Percentiles rank a stretch among this genome's conserved stretches.
Evolutionary conservation across 2,888 invertebrate species (phyloP).

Genomic region (Andrena minutula): DNA sequence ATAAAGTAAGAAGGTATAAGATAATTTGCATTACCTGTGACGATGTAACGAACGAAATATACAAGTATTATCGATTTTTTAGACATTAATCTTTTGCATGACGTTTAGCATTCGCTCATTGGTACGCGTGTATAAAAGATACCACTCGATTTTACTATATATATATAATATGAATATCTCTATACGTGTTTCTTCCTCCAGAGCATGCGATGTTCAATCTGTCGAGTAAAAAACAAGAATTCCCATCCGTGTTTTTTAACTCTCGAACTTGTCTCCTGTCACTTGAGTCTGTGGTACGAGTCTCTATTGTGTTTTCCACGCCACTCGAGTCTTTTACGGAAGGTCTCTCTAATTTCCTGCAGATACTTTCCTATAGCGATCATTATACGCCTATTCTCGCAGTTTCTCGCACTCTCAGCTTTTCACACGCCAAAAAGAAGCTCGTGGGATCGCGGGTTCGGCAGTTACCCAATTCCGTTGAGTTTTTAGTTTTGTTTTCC

Average conservation of each 20-base stretch:
- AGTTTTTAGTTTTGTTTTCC: too few species aligned
- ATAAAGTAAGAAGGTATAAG: conserved; percentile 11
- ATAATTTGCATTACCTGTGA: conserved; percentile 33
- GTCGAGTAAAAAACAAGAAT: conserved; percentile 45
- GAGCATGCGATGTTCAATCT: conserved; percentile 67
- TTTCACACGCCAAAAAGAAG: conserved; percentile 5
- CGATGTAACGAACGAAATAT: background rate
- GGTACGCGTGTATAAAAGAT: conserved; percentile 50
- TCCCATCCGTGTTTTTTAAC: conserved; percentile 41
- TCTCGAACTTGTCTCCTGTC: conserved; percentile 29
- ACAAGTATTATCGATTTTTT: conserved; percentile 36
- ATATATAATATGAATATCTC: conserved; percentile 30
- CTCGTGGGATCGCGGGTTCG: background rate
- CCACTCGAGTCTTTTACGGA: conserved; percentile 27
- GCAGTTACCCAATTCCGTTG: background rate
- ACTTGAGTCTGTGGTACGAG: conserved; percentile 31
- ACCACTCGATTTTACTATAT: conserved; percentile 42
- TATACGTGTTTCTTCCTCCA: conserved; percentile 58
- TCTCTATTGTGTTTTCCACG: conserved; percentile 25
- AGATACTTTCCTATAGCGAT: conserved; percentile 31
- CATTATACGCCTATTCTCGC: conserved; percentile 42
- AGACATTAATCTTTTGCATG: conserved; percentile 64
- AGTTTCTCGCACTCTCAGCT: conserved; percentile 66
- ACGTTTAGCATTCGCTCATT: conserved; percentile 53
- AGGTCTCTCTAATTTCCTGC: conserved; percentile 37